Evolutionary conservation across 2,113 vertebrate genomes (phyloP), one percentile per base, ranked within the genome.

Genomic region (Piprites chloris): DNA sequence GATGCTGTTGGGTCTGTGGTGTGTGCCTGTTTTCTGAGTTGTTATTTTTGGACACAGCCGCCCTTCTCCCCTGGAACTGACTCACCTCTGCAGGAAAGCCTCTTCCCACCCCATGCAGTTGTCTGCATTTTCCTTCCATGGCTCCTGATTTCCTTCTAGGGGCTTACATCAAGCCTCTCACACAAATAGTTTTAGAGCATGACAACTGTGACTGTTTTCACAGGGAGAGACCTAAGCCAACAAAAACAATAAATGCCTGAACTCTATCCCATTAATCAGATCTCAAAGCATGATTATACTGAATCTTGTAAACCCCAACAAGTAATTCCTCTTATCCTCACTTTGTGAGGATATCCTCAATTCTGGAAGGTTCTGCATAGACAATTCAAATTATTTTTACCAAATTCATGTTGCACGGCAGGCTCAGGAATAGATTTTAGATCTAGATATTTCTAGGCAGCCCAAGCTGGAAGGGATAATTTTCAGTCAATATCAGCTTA

Each of bases 81-180:
- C 91, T 96, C 94, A 96, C 71, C 78, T 91, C 93, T 83, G 32
- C 89, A 95, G 91, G 91, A 96, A 97, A 87, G 53, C 66, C 33
- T 95, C 44, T 87, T 72, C 37, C 73, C 47, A 9, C 63, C 11
- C 14, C 5, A 17, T 50, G 58, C 35, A 62, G 88, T 74, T 15
- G 24, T 63, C 71, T 83, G 49, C 11, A 4, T 93, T 95, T 96
- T 96, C 87, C 30, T 91, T 85, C 61, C 35, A 90, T 0, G 0
- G 44, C 68, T 90, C 67, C 79, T 30, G n/a, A 39, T 93, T 95
- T 96, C 95, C 93, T 93, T 94, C 50, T 87, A 91, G 53, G 90
- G 68, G 4, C 44, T 80, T 87, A 52, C 44, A 86, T 79, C 52
- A 63, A 87, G 74, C 22, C 35, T 83, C 68, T 86, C 67, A n/a